Evolutionary conservation across 2,113 vertebrate species (phyloP).

Genomic region (Vicugna pacos): DNA sequence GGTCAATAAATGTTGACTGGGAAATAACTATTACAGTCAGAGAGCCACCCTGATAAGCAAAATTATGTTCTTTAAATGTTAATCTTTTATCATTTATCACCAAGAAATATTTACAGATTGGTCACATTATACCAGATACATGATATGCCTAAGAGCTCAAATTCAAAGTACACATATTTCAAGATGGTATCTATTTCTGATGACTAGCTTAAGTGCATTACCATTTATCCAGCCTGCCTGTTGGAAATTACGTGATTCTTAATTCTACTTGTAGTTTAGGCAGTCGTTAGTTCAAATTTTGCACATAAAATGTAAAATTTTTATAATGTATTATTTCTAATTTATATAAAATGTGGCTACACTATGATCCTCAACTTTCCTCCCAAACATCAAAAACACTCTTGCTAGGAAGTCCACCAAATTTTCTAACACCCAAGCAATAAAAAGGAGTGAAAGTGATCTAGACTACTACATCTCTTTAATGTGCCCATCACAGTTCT

Average conservation of each 20-base stretch:
- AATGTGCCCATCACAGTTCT: neutral
- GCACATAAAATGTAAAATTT: neutral
- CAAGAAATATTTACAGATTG: neutral
- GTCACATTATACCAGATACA: neutral
- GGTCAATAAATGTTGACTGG: neutral
- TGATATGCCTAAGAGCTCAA: neutral
- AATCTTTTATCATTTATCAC: neutral
- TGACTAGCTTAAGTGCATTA: neutral
- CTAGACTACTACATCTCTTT: neutral
- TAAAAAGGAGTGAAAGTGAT: neutral
- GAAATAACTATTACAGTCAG: neutral
- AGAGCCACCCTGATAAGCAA: neutral
- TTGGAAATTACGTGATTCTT: neutral
- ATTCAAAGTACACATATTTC: neutral
- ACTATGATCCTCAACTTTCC: neutral
- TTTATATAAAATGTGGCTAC: neutral
- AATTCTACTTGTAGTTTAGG: neutral
- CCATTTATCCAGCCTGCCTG: neutral
- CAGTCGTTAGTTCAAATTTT: neutral
- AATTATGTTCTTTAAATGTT: neutral
- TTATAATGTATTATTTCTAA: neutral
- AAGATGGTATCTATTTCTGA: neutral
- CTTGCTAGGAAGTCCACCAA: neutral
- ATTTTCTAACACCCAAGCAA: neutral
- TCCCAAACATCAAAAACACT: neutral